Evolutionary conservation across 2,888 invertebrate genomes (phyloP), one percentile per base, ranked within the genome.

Genomic region (Apodemia mormo): DNA sequence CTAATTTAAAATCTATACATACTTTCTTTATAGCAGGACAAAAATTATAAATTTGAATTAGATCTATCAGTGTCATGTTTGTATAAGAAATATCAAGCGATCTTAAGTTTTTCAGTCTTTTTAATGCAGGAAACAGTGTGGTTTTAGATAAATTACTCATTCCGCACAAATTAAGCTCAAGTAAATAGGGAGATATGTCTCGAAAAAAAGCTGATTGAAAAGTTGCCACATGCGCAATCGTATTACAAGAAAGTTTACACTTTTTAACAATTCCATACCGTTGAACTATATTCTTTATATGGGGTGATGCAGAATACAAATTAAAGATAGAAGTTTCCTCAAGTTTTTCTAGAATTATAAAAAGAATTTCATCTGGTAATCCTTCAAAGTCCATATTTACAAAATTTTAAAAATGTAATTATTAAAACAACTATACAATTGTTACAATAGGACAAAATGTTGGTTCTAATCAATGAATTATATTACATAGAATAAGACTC

Each of bases 361-460:
- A 80, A n/a, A 90, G 75, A 40, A 92, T 78, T 79, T 92, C 92
- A 76, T 85, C 84, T 7, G 90, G 90, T n/a, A 90, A 79, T 37
- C 81, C 76, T 30, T 71, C 43, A 49, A 78, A 54, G 66, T 56
- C 67, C 75, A 76, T 76, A 66, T 66, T 73, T 49, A 30, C 52
- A 6, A 43, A 61, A 9, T 49, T 45, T 0, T 10, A 45, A 40
- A 2, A 9, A 7, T 40, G 2, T 9, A 40, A 40, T 40, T 2
- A 40, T 40, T 40, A 9, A 33, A 33, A 33, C 33, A 33, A 33
- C 33, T 33, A 4, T 33, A 33, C 4, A 33, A 33, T 0, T 33
- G 22, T 22, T 22, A 22, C 22, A 22, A 22, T 22, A 22, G 22
- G 22, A 22, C 22, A 22, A 22, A 37, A 37, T 5, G 5, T 43